Conservation (phyloP, 2,888 invertebrate genomes). For the Schrankia costaestrigalis region DNA sequence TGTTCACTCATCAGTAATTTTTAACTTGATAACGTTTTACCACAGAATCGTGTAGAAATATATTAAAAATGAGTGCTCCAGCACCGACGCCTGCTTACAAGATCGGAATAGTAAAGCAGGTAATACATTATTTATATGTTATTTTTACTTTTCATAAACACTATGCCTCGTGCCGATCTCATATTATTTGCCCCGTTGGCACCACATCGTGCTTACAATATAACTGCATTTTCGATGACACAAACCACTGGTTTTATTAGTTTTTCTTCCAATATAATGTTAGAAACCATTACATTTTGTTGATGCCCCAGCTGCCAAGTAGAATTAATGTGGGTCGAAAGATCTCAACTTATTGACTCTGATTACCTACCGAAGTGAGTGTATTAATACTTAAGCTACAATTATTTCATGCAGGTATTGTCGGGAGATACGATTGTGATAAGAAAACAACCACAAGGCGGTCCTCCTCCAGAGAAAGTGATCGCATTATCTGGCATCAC, state of each 20-base stretch:
- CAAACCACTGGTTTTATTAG: conserved; percentile 3
- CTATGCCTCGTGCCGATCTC: conserved; percentile 64
- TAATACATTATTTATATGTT: conserved; percentile 50
- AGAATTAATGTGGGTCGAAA: conserved; percentile 6
- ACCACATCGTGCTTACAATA: conserved; percentile 36
- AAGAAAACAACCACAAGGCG: conserved; percentile 90
- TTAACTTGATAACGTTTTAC: conserved; percentile 44
- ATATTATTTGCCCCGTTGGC: conserved; percentile 70
- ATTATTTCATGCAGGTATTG: conserved; percentile 84
- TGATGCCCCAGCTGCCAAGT: conserved; percentile 23
- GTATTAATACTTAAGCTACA: neutral
- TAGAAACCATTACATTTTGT: conserved; percentile 1
- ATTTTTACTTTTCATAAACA: conserved; percentile 28
- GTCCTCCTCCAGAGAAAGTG: conserved; percentile 95
- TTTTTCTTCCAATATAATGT: neutral
- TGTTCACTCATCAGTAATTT: conserved; percentile 57
- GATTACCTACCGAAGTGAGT: neutral
- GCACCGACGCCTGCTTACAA: conserved; percentile 62
- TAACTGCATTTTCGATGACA: conserved; percentile 3
- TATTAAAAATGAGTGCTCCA: conserved; percentile 68
- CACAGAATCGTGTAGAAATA: conserved; percentile 42
- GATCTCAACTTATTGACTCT: neutral
- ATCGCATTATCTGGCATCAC: conserved; percentile 94
- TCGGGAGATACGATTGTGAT: conserved; percentile 98
- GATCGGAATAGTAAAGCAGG: conserved; percentile 74